Base-by-base conservation (phyloP, 1,140 invertebrate species). In the Lepidotrigona ventralis region DNA sequence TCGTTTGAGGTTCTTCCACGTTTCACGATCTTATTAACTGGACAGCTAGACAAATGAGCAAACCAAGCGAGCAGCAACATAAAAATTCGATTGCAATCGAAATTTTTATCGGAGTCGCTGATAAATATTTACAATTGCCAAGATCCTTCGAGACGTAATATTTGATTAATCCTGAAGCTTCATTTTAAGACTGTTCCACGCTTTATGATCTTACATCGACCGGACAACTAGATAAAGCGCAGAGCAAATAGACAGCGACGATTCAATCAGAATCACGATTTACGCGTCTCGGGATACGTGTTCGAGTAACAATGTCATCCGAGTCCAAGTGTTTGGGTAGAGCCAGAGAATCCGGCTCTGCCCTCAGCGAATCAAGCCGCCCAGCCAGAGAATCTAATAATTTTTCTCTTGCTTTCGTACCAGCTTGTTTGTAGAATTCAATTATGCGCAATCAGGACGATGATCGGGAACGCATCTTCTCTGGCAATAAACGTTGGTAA, bases 361-460 rank as follows among this genome's bases (percentile, higher is more conserved):
- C 51, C 29, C 70, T 17, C 51, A 0, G 39, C 29, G 56, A 68
- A 72, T 74, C 29, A 53, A 64, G 74, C 53, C 60, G 56, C 17
- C 64, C 5, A 29, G 33, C n/a, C n/a, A 26, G 21, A 29, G 33
- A 21, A 75, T 66, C 60, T 74, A 54, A 86, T 72, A 46, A 66
- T 29, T 86, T 46, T 51, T 51, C 9, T 19, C 19, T 58, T 33
- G 39, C 29, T 46, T 46, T 46, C 56, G 63, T 54, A 46, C 56
- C 46, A 39, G 26, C 39, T 63, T 56, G 29, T 83, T 86, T 66
- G 76, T 53, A 9, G 54, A 60, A 64, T 74, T 79, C 56, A 86
- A 83, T 87, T 87, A 83, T 51, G 39, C 17, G 53, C 74, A 79
- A 83, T 86, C 60, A 72, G 76, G 69, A 56, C 75, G 63, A 58